phyloP scores from a whole-genome alignment of 1,140 invertebrate genomes.

The Halesus radiatus region DNA sequence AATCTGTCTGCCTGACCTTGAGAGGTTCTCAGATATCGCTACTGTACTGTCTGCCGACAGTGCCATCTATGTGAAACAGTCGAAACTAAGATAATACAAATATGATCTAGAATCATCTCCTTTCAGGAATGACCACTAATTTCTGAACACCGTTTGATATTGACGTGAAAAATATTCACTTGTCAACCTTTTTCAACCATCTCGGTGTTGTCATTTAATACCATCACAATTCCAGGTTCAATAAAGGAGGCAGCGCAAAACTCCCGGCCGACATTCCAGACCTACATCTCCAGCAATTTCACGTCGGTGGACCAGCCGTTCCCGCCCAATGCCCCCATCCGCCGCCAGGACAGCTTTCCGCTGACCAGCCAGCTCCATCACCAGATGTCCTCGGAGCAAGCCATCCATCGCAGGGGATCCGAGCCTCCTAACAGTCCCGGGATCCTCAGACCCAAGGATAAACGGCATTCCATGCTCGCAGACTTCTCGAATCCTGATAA shows the following conservation, averaged over 20 bases:
- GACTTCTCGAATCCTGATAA: slow-evolving; percentile 61
- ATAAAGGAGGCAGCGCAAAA: slow-evolving; percentile 77
- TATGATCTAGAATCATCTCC: too few relatives aligned
- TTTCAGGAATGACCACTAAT: too few relatives aligned
- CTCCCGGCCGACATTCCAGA: slow-evolving; percentile 66
- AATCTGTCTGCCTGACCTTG: too few relatives aligned
- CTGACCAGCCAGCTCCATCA: slow-evolving; percentile 35
- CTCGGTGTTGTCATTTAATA: too few relatives aligned
- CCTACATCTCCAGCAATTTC: slow-evolving; percentile 66
- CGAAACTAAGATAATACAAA: too few relatives aligned
- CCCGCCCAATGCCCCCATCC: slow-evolving; percentile 59
- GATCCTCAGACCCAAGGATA: slow-evolving; percentile 63
- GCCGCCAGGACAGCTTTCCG: slow-evolving; percentile 58
- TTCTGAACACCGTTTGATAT: too few relatives aligned
- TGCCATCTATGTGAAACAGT: too few relatives aligned
- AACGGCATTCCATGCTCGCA: slow-evolving; percentile 66
- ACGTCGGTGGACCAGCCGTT: slow-evolving; percentile 57
- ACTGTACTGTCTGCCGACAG: too few relatives aligned
- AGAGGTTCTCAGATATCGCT: too few relatives aligned
- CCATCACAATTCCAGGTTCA: slow-evolving; percentile 65
- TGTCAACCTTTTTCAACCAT: too few relatives aligned
- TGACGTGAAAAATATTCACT: too few relatives aligned
- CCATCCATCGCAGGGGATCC: slow-evolving; percentile 62
- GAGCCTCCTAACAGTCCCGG: slow-evolving; percentile 64
- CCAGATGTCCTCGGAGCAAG: not conserved